Base-by-base conservation (phyloP, 2,113 vertebrate species). In the Pedetes capensis region DNA sequence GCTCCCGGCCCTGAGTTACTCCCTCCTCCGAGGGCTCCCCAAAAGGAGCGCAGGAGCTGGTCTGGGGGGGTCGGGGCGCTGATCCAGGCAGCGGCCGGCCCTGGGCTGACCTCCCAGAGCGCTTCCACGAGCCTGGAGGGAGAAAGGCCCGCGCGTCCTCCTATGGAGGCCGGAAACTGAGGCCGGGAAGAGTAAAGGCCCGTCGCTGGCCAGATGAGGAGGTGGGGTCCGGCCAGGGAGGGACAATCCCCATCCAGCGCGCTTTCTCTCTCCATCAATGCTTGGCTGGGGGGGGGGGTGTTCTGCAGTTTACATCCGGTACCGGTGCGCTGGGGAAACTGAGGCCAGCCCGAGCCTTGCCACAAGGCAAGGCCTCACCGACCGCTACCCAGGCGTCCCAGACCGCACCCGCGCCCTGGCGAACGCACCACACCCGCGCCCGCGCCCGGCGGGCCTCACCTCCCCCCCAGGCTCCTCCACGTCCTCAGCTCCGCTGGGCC, bases 341-440 rank as follows among this genome's bases (percentile, higher is more conserved):
- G 74, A 87, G 85, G 76, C 20, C 8, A 5, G 6, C 17, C 0
- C 5, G 64, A 53, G 44, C 57, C 29, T 9, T 0, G 20, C 0
- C 44, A 29, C 32, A 16, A n/a, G 16, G 42, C 4, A 39, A 69
- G 79, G 44, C 79, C 53, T 51, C 13, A 12, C 3, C 27, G 17
- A 27, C 59, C 22, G n/a, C 8, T 1, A 25, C 53, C 14, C 4
- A 0, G 16, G 34, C 6, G 23, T 32, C 4, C 0, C 4, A 75
- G 3, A 10, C 27, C 27, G 22, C 79, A 32, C 20, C 4, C 1
- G 13, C 25, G 29, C 8, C 34, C 66, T 5, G 25, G 39, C 32
- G 5, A 5, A 49, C 3, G 2, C 20, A 4, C 16, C 16, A 23
- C n/a, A n/a, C n/a, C n/a, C n/a, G n/a, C n/a, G 42, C 68, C 34